These are phyloP conservation scores for Peromyscus leucopus DNA, from an alignment of 2,113 vertebrate genomes.

Conservation along the genomic window DNA sequence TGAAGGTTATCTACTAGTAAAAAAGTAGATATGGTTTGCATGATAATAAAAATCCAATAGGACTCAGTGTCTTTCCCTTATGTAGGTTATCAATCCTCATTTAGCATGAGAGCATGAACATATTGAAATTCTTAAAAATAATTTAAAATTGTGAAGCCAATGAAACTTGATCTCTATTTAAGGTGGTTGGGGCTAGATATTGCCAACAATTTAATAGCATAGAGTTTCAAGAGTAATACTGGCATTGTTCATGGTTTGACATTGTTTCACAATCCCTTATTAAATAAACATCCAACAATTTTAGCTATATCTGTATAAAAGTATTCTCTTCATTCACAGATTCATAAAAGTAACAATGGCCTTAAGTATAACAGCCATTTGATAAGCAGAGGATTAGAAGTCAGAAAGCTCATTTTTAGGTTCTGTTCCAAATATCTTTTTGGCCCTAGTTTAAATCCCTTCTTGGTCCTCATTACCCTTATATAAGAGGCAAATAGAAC, in stretches of 20 bases:
- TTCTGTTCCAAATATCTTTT: background rate
- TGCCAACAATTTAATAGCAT: background rate
- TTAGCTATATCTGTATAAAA: constrained; percentile 17
- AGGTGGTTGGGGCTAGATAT: background rate
- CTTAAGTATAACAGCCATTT: constrained; percentile 19
- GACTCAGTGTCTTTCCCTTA: background rate
- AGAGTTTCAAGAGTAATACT: background rate
- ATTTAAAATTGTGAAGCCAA: constrained; percentile 4
- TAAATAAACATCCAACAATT: constrained; percentile 19
- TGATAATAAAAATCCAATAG: constrained; percentile 13
- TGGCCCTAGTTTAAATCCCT: background rate
- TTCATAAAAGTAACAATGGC: background rate
- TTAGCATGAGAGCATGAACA: constrained; percentile 11
- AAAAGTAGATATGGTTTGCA: constrained; percentile 9
- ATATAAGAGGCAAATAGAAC: background rate
- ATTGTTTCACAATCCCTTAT: background rate
- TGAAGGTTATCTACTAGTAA: constrained; percentile 20
- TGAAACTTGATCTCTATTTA: background rate
- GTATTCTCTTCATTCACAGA: background rate
- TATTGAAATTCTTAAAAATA: background rate
- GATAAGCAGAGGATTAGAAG: constrained; percentile 7
- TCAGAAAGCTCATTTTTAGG: background rate
- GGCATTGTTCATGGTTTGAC: background rate
- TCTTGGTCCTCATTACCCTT: background rate
- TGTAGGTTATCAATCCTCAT: background rate